A percentile compares a stretch with the other conserved stretches of the same genome.
These are phyloP conservation scores for Cenopis cana DNA, from an alignment of 2,888 invertebrate genomes.

Conservation along the genomic window DNA sequence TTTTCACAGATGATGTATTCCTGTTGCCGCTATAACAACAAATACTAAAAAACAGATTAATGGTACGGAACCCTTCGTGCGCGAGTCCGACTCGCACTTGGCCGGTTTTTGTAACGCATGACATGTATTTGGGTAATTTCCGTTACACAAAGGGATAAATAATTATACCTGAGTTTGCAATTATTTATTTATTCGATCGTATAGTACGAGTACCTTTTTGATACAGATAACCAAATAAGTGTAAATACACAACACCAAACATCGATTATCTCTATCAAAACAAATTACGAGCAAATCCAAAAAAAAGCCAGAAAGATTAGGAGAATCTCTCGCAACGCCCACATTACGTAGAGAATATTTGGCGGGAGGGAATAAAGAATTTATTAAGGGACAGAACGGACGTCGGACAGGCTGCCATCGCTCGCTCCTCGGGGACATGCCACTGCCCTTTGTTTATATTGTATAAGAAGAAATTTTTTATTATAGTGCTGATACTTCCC, in stretches of 20 bases:
- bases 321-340: conserved; percentile 23
- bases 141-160: background rate
- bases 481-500: conserved; percentile 44
- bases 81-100: too few relatives aligned
- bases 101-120: too few relatives aligned
- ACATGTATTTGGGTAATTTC: background rate
- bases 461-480: conserved; percentile 48
- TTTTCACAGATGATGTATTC: too few relatives aligned
- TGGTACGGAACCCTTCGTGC: too few relatives aligned
- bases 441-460: conserved; percentile 64
- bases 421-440: conserved; percentile 56
- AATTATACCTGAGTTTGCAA: too few relatives aligned
- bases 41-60: too few relatives aligned
- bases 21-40: too few relatives aligned
- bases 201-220: background rate
- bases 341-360: conserved; percentile 26
- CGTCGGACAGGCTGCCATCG: conserved; percentile 54
- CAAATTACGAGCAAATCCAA: conserved; percentile 26
- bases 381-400: conserved; percentile 62
- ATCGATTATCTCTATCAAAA: conserved; percentile 3
- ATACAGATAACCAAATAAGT: background rate
- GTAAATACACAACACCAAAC: background rate
- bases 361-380: conserved; percentile 60
- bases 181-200: background rate
- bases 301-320: conserved; percentile 15